Conservation (phyloP, 2,888 invertebrate species). For the Mythimna lalbum region DNA sequence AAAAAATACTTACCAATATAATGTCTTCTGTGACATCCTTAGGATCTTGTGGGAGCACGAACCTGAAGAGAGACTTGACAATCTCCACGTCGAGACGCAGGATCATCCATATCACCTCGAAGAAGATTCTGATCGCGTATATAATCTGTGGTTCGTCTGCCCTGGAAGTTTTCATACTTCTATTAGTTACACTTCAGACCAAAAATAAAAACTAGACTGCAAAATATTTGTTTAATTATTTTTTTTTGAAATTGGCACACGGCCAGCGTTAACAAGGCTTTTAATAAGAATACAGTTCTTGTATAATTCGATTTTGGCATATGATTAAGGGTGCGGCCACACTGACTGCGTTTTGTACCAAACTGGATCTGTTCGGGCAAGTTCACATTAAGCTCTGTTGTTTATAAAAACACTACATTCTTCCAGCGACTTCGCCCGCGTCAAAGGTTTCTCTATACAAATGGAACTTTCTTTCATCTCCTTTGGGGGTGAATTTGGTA, state of each 20-base stretch:
- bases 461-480: too few species aligned
- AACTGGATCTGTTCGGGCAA: neutral
- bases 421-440: too few species aligned
- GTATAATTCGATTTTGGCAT: constrained; percentile 9
- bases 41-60: constrained; percentile 89
- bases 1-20: constrained; percentile 91
- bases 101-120: constrained; percentile 87
- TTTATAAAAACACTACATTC: too few species aligned
- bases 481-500: too few species aligned
- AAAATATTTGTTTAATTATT: neutral
- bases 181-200: neutral
- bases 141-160: constrained; percentile 78
- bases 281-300: constrained; percentile 51
- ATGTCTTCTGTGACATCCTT: constrained; percentile 94
- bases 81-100: constrained; percentile 83
- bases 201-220: neutral
- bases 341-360: neutral
- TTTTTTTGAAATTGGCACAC: constrained; percentile 44
- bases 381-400: neutral
- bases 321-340: constrained; percentile 25
- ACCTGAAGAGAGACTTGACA: constrained; percentile 87
- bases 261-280: constrained; percentile 49
- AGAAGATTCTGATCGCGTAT: constrained; percentile 75
- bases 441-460: too few species aligned
- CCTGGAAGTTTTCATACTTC: constrained; percentile 69